phyloP scores from a whole-genome alignment of 2,797 vertebrate genomes.

The Lindbergichthys nudifrons region DNA sequence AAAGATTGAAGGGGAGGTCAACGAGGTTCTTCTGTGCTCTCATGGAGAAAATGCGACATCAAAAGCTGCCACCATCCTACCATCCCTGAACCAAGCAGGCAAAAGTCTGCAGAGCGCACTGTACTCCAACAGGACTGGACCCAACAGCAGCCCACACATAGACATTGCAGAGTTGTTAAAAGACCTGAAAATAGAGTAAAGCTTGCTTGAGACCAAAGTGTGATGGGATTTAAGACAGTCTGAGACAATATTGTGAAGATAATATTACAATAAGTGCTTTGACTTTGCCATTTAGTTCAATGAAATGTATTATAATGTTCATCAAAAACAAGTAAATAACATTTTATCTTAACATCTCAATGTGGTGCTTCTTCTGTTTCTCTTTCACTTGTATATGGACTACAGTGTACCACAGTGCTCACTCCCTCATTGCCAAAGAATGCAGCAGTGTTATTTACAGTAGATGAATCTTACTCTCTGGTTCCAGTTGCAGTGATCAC shows the following conservation, averaged over 20 bases:
- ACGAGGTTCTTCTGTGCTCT: slow-evolving; percentile 93
- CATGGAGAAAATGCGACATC: slow-evolving; percentile 23
- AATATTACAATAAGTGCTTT: not conserved
- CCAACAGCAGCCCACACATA: slow-evolving; percentile 80
- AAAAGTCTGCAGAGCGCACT: slow-evolving; percentile 86
- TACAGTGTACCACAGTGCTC: slow-evolving; percentile 30
- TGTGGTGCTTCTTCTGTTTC: slow-evolving; percentile 18
- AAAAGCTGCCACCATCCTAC: slow-evolving; percentile 58
- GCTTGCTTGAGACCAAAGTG: not conserved
- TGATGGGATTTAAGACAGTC: not conserved
- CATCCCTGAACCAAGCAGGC: slow-evolving; percentile 72
- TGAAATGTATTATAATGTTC: slow-evolving; percentile 6
- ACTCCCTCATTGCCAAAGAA: slow-evolving; percentile 59
- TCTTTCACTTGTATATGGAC: slow-evolving; percentile 27
- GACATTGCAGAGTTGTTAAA: slow-evolving; percentile 88
- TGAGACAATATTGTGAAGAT: not conserved
- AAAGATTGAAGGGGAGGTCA: slow-evolving; percentile 91
- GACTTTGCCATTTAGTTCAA: slow-evolving; percentile 9
- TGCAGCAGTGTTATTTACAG: slow-evolving; percentile 81
- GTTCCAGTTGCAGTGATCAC: slow-evolving; percentile 56
- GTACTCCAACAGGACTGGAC: slow-evolving; percentile 64
- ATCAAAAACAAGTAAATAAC: slow-evolving; percentile 39
- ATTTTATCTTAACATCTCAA: slow-evolving; percentile 14
- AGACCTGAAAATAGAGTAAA: slow-evolving; percentile 86
- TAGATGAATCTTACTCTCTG: slow-evolving; percentile 58